These are phyloP conservation scores for Eilema sororculum DNA, from an alignment of 2,888 invertebrate genomes.

Conservation along the genomic window DNA sequence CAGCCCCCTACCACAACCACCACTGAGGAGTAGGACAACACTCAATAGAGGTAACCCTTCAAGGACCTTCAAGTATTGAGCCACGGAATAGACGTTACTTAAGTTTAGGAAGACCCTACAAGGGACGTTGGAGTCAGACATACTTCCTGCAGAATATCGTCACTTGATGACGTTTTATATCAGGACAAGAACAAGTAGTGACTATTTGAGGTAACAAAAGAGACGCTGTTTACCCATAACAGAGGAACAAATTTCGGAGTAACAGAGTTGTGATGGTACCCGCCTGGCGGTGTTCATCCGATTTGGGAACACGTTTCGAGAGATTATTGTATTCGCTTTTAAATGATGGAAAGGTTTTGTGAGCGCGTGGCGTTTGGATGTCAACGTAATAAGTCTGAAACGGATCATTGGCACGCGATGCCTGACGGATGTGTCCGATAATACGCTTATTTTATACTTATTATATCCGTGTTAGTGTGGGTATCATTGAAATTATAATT, in stretches of 20 bases:
- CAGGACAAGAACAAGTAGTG: neutral
- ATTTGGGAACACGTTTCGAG: conserved; percentile 33
- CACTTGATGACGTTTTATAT: neutral
- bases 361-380: conserved; percentile 54
- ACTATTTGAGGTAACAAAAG: neutral
- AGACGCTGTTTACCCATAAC: neutral
- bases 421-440: conserved; percentile 80
- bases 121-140: neutral
- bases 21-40: conserved; percentile 61
- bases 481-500: conserved; percentile 74
- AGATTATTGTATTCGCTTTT: conserved; percentile 27
- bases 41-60: conserved; percentile 7
- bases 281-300: conserved; percentile 30
- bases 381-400: conserved; percentile 81
- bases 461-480: conserved; percentile 82
- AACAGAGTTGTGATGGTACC: conserved; percentile 22
- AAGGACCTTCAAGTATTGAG: conserved; percentile 13
- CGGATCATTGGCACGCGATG: conserved; percentile 76
- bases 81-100: conserved; percentile 21
- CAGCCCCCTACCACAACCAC: conserved; percentile 38
- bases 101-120: conserved; percentile 15
- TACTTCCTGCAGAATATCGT: neutral
- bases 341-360: conserved; percentile 17
- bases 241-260: conserved; percentile 2
- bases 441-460: conserved; percentile 86